A percentile compares a stretch with the other conserved stretches of the same genome.
phyloP scores from a whole-genome alignment of 2,888 invertebrate genomes.

The Mantis religiosa region DNA sequence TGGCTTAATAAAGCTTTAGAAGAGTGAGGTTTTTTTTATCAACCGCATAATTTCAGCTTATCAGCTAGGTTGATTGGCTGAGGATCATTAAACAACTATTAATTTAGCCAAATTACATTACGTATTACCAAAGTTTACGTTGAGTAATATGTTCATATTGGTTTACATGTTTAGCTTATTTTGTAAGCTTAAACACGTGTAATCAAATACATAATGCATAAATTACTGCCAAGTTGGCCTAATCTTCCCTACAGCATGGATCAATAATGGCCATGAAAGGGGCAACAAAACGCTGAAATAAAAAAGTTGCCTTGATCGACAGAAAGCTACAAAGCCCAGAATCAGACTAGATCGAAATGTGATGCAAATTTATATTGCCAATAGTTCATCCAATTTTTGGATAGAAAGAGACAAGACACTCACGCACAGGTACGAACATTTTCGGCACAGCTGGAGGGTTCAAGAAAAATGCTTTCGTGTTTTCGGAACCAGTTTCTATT shows the following conservation, averaged over 20 bases:
- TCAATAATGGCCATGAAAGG: not conserved
- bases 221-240: too few relatives aligned
- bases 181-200: too few relatives aligned
- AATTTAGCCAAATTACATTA: too few relatives aligned
- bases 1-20: too few relatives aligned
- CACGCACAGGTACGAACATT: not conserved
- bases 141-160: too few relatives aligned
- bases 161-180: too few relatives aligned
- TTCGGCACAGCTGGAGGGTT: not conserved
- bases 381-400: not conserved
- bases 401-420: not conserved
- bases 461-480: not conserved
- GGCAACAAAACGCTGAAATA: not conserved
- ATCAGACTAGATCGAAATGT: not conserved
- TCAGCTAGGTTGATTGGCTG: too few relatives aligned
- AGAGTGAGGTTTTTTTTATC: too few relatives aligned
- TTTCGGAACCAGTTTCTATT: not conserved
- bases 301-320: not conserved
- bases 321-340: not conserved
- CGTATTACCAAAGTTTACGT: too few relatives aligned
- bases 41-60: too few relatives aligned
- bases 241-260: not conserved
- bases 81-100: too few relatives aligned
- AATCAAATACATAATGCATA: too few relatives aligned
- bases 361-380: not conserved